A percentile compares a stretch with the other conserved stretches of the same genome.
These are phyloP conservation scores for Clinocottus analis DNA, from an alignment of 2,113 vertebrate genomes.

Conservation along the genomic window DNA sequence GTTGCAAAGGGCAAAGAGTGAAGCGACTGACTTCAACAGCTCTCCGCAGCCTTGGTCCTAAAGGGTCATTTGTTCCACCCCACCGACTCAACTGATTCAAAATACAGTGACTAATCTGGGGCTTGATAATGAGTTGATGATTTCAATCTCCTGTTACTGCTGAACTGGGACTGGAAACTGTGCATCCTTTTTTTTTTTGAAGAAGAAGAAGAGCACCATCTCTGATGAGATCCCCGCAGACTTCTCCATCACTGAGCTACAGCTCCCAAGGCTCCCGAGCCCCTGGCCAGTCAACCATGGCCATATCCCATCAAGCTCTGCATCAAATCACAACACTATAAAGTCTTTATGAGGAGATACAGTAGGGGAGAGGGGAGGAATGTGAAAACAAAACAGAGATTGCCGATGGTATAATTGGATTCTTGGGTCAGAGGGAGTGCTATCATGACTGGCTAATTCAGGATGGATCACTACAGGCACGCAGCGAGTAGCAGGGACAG, in stretches of 20 bases:
- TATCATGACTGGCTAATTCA: constrained; percentile 84
- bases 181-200: constrained; percentile 67
- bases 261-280: constrained; percentile 69
- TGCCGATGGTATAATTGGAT: constrained; percentile 80
- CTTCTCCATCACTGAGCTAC: constrained; percentile 74
- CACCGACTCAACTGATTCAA: constrained; percentile 69
- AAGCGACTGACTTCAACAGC: constrained; percentile 57
- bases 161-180: constrained; percentile 74
- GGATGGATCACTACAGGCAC: constrained; percentile 80
- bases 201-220: constrained; percentile 61
- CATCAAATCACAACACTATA: constrained; percentile 81
- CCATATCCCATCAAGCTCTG: constrained; percentile 73
- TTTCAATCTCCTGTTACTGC: constrained; percentile 79
- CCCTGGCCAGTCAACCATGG: constrained; percentile 73
- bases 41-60: constrained; percentile 59
- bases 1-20: constrained; percentile 49
- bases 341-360: constrained; percentile 77
- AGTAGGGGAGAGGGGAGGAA: constrained; percentile 57
- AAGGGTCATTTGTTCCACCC: constrained; percentile 77
- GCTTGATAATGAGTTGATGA: constrained; percentile 79
- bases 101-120: constrained; percentile 74
- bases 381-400: constrained; percentile 69
- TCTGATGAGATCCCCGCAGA: constrained; percentile 73
- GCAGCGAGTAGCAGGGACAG: constrained; percentile 69
- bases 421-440: constrained; percentile 75